Percentiles rank a stretch among this genome's conserved stretches.
These are phyloP conservation scores for Gasterosteus aculeatus DNA, from an alignment of 2,113 vertebrate genomes.

Conservation along the genomic window DNA sequence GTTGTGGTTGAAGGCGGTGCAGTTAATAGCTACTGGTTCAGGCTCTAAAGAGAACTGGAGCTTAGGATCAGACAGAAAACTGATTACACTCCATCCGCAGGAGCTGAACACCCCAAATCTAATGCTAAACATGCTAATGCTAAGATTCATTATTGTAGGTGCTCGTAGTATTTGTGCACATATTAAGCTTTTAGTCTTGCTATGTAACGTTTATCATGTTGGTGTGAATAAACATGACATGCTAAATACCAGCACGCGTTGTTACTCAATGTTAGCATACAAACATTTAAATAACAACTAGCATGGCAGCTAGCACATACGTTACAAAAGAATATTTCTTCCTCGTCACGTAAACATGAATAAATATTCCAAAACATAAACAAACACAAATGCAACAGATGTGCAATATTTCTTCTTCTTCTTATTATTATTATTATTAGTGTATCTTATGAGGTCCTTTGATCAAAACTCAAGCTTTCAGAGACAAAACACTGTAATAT, in stretches of 20 bases:
- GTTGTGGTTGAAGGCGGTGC: slow-evolving; percentile 97
- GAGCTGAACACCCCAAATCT: not conserved
- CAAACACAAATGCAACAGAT: not conserved
- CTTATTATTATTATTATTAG: too few relatives aligned
- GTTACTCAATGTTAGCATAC: not conserved
- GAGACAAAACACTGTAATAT: too few relatives aligned
- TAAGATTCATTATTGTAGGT: not conserved
- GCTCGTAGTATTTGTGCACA: too few relatives aligned
- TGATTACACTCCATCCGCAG: not conserved
- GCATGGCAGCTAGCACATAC: not conserved
- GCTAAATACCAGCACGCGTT: not conserved
- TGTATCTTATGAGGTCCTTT: too few relatives aligned
- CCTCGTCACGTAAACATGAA: not conserved
- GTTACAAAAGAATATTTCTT: not conserved
- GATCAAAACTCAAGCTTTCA: too few relatives aligned
- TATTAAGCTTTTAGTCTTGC: not conserved
- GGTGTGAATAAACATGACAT: not conserved
- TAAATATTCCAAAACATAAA: not conserved
- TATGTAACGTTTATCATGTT: not conserved
- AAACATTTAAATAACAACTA: not conserved
- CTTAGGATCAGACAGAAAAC: slow-evolving; percentile 68
- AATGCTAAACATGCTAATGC: not conserved
- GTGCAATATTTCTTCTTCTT: not conserved
- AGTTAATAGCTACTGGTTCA: slow-evolving; percentile 93
- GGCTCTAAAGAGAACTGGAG: slow-evolving; percentile 94